These are phyloP conservation scores for Cepaea nemoralis DNA, from an alignment of 1,140 invertebrate genomes.

Conservation along the genomic window DNA sequence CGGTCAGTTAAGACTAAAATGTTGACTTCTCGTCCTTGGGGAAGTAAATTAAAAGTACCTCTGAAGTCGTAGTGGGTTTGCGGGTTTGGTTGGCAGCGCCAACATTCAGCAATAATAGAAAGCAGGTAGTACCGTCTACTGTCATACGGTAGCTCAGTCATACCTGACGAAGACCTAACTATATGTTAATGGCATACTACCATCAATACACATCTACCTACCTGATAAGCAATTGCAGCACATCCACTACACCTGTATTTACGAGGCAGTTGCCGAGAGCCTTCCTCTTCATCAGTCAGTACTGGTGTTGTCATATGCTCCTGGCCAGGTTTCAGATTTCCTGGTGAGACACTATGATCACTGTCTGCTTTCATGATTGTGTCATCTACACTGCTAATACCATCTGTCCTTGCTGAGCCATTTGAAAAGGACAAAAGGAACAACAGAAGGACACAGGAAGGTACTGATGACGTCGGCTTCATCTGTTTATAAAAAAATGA, in stretches of 20 bases:
- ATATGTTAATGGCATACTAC: too few relatives aligned
- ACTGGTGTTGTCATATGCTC: constrained; percentile 16
- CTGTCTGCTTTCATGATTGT: background rate
- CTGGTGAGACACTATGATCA: constrained; percentile 21
- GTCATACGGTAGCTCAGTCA: too few relatives aligned
- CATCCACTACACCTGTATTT: constrained; percentile 25
- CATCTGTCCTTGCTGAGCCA: constrained; percentile 7
- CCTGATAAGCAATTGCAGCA: constrained; percentile 12
- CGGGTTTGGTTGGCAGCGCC: too few relatives aligned
- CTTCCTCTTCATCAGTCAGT: constrained; percentile 23
- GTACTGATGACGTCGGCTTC: too few relatives aligned
- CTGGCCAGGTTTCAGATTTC: constrained; percentile 25
- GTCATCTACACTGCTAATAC: background rate
- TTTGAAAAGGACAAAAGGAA: background rate
- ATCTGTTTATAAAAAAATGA: too few relatives aligned
- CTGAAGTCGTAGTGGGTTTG: too few relatives aligned
- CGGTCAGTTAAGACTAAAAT: too few relatives aligned
- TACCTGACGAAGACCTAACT: too few relatives aligned
- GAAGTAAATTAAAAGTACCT: too few relatives aligned
- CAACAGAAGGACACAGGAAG: background rate
- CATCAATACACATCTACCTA: background rate
- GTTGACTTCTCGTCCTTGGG: too few relatives aligned
- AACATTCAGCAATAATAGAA: too few relatives aligned
- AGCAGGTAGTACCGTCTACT: too few relatives aligned
- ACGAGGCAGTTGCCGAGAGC: constrained; percentile 9